Evolutionary conservation across 2,113 vertebrate genomes (phyloP).

Genomic region (Aldabrachelys gigantea): DNA sequence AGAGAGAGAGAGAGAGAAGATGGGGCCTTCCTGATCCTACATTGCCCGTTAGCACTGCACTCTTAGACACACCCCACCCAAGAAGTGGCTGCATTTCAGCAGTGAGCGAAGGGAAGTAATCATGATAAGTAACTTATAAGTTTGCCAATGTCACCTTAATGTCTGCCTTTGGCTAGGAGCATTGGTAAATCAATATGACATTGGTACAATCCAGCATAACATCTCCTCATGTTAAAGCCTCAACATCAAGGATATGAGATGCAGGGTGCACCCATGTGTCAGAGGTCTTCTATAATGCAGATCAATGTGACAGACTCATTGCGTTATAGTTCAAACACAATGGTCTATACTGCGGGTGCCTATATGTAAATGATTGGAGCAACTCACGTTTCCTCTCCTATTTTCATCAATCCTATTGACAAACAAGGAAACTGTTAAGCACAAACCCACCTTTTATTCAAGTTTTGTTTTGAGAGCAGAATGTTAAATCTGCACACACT

Average conservation of each 20-base stretch:
- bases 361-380: conserved; percentile 6
- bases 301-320: conserved; percentile 53
- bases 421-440: conserved; percentile 24
- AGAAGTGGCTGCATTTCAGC: background rate
- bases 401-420: conserved; percentile 36
- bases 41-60: background rate
- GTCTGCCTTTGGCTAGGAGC: background rate
- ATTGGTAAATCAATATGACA: conserved; percentile 22
- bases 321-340: conserved; percentile 54
- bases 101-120: background rate
- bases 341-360: conserved; percentile 20
- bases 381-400: conserved; percentile 39
- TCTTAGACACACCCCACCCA: background rate
- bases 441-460: background rate
- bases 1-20: fast-evolving
- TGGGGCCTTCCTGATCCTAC: background rate
- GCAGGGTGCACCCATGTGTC: background rate
- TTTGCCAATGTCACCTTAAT: conserved; percentile 21
- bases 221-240: background rate
- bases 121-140: background rate
- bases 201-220: background rate
- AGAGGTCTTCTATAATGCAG: conserved; percentile 17
- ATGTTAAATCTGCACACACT: conserved; percentile 10
- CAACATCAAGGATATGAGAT: conserved; percentile 17
- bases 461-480: conserved; percentile 20